Evolutionary conservation across 2,797 vertebrate genomes (phyloP), one percentile per base, ranked within the genome.

Genomic region (Garrulus glandarius): DNA sequence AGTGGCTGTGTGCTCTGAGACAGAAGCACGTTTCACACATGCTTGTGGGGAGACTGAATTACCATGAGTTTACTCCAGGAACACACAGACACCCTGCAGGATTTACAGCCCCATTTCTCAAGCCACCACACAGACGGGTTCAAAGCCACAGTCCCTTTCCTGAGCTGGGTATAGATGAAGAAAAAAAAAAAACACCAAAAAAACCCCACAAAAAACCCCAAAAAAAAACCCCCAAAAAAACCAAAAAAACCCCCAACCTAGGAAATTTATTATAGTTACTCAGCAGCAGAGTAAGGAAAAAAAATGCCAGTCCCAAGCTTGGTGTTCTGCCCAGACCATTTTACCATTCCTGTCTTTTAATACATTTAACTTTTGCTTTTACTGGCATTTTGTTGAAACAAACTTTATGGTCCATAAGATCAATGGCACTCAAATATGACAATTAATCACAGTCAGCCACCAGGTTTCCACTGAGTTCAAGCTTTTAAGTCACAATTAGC

Each of bases 401-500:
- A 92, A 75, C 69, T 94, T 95, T 84, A 81, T 46, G 69, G 43
- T 50, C 89, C 87, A 44, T 52, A 85, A 81, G 82, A 81, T 43
- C 79, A 69, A 67, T 0, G 0, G n/a, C 47, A 67, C 39, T 80
- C 56, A 92, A 95, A 89, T 78, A 76, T 30, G 29, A 77, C 74
- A 90, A 84, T 94, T 92, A 86, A 92, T 96, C 87, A 95, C 67
- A 87, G 50, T 70, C 65, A 90, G 43, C 52, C 1, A 0, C 72
- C 61, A 81, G 71, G 47, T 37, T 94, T 44, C 55, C 74, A 65
- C 53, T 15, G 50, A 84, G 69, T 88, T 94, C 85, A 92, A 88
- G 59, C 47, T 82, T 75, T 93, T 88, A 94, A 90, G 88, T 78
- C 83, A 72, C 90, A 95, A 96, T 96, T 96, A 95, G 77, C 84